Percentiles rank a stretch among this genome's conserved stretches.
Evolutionary conservation across 2,797 vertebrate species (phyloP).

Genomic region (Crenuchus spilurus): DNA sequence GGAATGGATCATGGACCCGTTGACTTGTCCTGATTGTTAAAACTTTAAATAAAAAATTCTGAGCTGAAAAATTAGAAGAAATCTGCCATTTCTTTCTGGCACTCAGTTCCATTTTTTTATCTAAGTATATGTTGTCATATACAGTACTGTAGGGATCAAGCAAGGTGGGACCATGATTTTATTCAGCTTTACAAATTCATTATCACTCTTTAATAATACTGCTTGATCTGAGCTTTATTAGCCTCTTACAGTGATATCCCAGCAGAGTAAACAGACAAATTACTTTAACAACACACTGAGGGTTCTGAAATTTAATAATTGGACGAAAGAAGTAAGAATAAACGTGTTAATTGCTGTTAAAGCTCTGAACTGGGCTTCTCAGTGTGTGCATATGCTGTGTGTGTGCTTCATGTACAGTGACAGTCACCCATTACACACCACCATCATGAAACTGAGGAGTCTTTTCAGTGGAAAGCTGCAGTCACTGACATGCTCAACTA

Average conservation of each 20-base stretch:
- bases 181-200: conserved; percentile 43
- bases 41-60: no score
- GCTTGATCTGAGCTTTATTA: conserved; percentile 29
- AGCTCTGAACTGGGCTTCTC: conserved; percentile 20
- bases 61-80: no score
- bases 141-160: not conserved
- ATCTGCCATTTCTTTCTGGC: not conserved
- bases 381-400: not conserved
- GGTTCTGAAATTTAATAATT: conserved; percentile 35
- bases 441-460: no score
- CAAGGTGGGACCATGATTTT: conserved; percentile 16
- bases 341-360: conserved; percentile 41
- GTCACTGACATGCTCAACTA: no score
- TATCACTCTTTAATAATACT: conserved; percentile 42
- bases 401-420: no score
- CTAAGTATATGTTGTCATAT: not conserved
- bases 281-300: conserved; percentile 38
- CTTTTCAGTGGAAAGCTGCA: no score
- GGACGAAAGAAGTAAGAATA: conserved; percentile 19
- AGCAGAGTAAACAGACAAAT: conserved; percentile 36
- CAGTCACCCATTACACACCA: no score
- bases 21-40: no score
- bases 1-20: no score
- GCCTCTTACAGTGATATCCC: conserved; percentile 31
- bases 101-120: not conserved